phyloP scores from a whole-genome alignment of 2,888 invertebrate genomes.

The Sinohyriopsis cumingii region DNA sequence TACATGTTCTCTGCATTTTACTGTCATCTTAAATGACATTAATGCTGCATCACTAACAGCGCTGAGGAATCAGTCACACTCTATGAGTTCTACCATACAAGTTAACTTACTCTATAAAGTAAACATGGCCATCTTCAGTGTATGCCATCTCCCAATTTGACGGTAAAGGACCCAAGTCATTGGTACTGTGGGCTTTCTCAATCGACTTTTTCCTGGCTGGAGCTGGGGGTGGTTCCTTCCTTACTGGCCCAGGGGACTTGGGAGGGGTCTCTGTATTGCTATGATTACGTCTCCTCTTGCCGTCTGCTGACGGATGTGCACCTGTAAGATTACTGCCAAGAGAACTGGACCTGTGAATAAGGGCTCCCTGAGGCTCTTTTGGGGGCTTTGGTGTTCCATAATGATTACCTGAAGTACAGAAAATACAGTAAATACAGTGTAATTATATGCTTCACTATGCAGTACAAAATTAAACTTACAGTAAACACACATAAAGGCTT shows the following conservation, averaged over 20 bases:
- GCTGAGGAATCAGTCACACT: no score
- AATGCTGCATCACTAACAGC: no score
- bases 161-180: conserved; percentile 88
- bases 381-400: conserved; percentile 78
- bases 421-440: background rate
- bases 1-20: no score
- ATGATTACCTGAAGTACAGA: conserved; percentile 74
- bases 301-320: conserved; percentile 75
- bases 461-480: no score
- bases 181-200: conserved; percentile 59
- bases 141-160: conserved; percentile 98
- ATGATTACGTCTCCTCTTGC: conserved; percentile 74
- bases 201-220: conserved; percentile 59
- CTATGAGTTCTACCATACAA: background rate
- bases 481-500: no score
- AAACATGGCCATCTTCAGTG: conserved; percentile 96
- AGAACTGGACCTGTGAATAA: conserved; percentile 64
- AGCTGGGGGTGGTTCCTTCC: conserved; percentile 47
- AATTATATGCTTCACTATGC: no score
- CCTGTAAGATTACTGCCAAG: conserved; percentile 72
- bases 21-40: no score
- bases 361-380: conserved; percentile 59
- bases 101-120: conserved; percentile 86
- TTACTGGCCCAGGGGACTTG: conserved; percentile 49
- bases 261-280: conserved; percentile 75